Evolutionary conservation across 2,113 vertebrate species (phyloP).

Genomic region (Megaceryle maxima): DNA sequence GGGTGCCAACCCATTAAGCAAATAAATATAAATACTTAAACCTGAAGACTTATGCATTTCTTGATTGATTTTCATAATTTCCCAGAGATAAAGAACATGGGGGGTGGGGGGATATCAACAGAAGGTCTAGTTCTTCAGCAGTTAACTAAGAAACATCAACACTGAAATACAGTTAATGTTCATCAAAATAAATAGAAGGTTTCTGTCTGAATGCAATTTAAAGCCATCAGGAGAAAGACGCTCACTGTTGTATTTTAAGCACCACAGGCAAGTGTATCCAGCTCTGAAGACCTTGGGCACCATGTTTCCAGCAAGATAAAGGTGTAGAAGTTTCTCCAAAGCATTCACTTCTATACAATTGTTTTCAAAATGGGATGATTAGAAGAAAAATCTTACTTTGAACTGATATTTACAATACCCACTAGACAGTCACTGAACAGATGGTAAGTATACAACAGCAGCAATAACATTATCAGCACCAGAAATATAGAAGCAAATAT

Average conservation of each 20-base stretch:
- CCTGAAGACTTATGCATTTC: not conserved
- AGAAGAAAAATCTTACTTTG: conserved; percentile 1
- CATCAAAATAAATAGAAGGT: not conserved
- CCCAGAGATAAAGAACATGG: not conserved
- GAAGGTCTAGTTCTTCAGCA: not conserved
- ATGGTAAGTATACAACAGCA: conserved; percentile 6
- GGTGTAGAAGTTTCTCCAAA: not conserved
- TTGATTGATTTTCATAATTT: not conserved
- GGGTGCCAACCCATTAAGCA: not conserved
- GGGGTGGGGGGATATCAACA: not conserved
- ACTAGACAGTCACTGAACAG: conserved; percentile 36
- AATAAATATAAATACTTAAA: not conserved
- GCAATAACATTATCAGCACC: conserved; percentile 11
- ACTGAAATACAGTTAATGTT: not conserved
- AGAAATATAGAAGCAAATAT: not conserved
- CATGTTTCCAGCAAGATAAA: not conserved
- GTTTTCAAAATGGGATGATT: conserved; percentile 2
- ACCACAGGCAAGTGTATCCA: not conserved
- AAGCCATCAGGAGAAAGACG: not conserved
- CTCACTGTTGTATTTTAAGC: not conserved
- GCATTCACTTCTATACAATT: not conserved
- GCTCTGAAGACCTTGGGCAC: not conserved
- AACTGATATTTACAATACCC: conserved; percentile 44
- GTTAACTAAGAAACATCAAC: not conserved
- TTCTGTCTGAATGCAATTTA: not conserved